A percentile compares a stretch with the other conserved stretches of the same genome.
phyloP scores from a whole-genome alignment of 2,113 vertebrate species.

The Chlamydotis undulata region DNA sequence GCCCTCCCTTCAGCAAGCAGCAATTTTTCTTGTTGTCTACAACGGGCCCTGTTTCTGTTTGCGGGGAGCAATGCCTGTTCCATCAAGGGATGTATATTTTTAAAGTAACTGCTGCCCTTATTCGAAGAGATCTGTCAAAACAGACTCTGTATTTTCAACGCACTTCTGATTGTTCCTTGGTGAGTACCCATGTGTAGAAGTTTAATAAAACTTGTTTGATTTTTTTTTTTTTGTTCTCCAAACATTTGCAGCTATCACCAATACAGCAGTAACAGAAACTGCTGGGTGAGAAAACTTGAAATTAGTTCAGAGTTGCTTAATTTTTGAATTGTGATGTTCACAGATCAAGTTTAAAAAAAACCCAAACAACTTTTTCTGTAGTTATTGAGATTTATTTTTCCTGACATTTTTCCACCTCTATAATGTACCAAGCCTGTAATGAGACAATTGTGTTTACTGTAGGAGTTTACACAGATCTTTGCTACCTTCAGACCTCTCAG shows the following conservation, averaged over 20 bases:
- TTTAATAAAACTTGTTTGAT: background rate
- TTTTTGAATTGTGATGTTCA: background rate
- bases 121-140: background rate
- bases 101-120: background rate
- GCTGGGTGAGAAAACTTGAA: background rate
- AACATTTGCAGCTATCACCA: background rate
- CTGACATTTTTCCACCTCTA: background rate
- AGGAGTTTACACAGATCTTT: background rate
- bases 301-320: background rate
- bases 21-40: background rate
- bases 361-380: background rate
- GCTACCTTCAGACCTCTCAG: background rate
- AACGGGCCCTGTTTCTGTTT: background rate
- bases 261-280: background rate
- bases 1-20: background rate
- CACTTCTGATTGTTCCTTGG: background rate
- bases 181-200: background rate
- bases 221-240: background rate
- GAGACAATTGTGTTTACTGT: background rate
- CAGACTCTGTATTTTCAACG: background rate
- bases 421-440: background rate
- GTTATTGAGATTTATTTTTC: background rate
- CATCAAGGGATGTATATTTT: background rate
- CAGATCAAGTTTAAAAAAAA: background rate
- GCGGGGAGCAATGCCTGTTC: background rate